Evolutionary conservation across 1,140 invertebrate species (phyloP).

Genomic region (Grapholita molesta): DNA sequence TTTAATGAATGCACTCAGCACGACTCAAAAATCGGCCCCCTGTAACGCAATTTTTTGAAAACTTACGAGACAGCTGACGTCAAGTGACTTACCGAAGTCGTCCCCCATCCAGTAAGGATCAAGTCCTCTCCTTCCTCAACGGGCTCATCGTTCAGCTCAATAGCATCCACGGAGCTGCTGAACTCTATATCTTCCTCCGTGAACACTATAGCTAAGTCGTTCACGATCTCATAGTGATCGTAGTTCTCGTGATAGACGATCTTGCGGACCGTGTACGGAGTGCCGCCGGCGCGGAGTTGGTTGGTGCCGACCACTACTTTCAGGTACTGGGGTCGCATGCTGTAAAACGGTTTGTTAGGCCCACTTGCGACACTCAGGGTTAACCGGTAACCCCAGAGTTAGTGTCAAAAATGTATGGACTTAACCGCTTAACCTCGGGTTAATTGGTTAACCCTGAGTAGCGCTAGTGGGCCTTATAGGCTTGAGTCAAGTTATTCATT

Average conservation of each 20-base stretch:
- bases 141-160: conserved; percentile 63
- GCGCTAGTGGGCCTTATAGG: too few relatives aligned
- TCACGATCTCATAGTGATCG: conserved; percentile 49
- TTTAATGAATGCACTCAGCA: too few relatives aligned
- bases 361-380: too few relatives aligned
- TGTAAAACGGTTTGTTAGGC: too few relatives aligned
- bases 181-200: conserved; percentile 60
- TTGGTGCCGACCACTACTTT: conserved; percentile 70
- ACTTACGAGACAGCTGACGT: not conserved
- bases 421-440: too few relatives aligned
- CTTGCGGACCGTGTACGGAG: conserved; percentile 51
- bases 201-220: conserved; percentile 70
- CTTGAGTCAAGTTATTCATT: too few relatives aligned
- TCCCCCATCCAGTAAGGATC: conserved; percentile 68
- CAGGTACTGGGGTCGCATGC: conserved; percentile 58
- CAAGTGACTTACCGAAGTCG: conserved; percentile 54
- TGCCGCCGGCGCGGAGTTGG: conserved; percentile 56
- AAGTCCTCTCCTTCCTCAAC: conserved; percentile 55
- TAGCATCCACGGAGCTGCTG: conserved; percentile 61
- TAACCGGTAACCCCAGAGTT: too few relatives aligned
- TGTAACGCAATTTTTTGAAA: too few relatives aligned
- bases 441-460: too few relatives aligned
- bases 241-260: conserved; percentile 63
- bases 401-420: too few relatives aligned
- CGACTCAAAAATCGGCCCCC: too few relatives aligned